Evolutionary conservation across 1,140 invertebrate species (phyloP).

Genomic region (Ridgeia piscesae): DNA sequence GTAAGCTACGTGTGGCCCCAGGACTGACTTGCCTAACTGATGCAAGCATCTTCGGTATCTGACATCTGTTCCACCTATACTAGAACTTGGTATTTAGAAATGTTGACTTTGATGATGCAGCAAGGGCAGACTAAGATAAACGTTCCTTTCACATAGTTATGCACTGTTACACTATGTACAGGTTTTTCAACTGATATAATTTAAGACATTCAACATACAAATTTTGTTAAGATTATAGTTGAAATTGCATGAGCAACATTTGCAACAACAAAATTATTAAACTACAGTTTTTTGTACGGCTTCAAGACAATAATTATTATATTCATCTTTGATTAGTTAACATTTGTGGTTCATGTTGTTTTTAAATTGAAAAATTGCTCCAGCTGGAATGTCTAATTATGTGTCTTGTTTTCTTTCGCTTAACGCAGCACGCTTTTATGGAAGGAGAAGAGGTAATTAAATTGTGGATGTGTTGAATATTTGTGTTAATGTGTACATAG

Average conservation of each 20-base stretch:
- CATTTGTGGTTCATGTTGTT: background rate
- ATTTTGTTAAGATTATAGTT: background rate
- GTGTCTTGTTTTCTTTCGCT: background rate
- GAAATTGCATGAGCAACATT: background rate
- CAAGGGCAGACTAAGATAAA: background rate
- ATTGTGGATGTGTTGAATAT: background rate
- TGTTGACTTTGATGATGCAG: background rate
- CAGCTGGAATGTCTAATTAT: background rate
- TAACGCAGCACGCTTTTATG: background rate
- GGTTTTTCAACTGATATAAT: background rate
- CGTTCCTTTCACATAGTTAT: background rate
- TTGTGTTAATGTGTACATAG: background rate
- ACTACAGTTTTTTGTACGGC: background rate
- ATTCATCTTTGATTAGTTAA: too few relatives aligned
- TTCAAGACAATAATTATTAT: too few relatives aligned
- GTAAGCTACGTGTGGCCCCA: background rate
- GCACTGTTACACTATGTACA: background rate
- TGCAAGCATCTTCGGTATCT: background rate
- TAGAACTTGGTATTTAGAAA: conserved; percentile 6
- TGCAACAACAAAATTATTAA: background rate
- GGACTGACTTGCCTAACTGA: background rate
- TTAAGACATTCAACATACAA: background rate
- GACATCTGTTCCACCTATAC: background rate
- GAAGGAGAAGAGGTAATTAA: background rate
- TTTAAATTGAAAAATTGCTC: background rate